Evolutionary conservation across 2,797 vertebrate genomes (phyloP), one percentile per base, ranked within the genome.

Genomic region (Lepilemur ruficaudatus): DNA sequence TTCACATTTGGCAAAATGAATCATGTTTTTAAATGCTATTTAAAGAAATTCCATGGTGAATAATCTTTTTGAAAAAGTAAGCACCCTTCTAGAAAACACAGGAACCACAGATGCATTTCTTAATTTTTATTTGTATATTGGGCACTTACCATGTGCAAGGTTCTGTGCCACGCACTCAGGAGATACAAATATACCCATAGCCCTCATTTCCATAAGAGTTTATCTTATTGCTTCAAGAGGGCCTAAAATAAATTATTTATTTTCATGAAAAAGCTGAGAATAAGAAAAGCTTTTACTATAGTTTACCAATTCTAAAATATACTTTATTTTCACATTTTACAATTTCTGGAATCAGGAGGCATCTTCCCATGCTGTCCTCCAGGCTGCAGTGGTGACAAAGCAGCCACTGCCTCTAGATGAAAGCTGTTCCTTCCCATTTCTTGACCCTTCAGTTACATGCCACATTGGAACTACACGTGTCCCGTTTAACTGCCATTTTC

Each of bases 11-110:
- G 65, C 41, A 94, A 94, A 79, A 35, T 69, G 67, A 94, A 82
- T 85, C 35, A 84, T 67, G 92, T 78, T 96, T 93, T 61, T 30
- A 92, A 95, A 86, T 80, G 15, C 43, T 89, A 86, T 48, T 92
- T 80, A 83, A 82, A 75, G 50, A 94, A 94, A 91, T 69, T 88
- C 28, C 67, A 76, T 50, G 32, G 52, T 78, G 23, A 81, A 57
- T 85, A 85, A 96, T 80, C 25, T 94, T 93, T 84, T 35, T 48
- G 20, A 88, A 94, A 91, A 63, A 48, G 72, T 18, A 93, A 84
- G 48, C 30, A 91, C 63, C 35, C 28, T 65, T 92, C 57, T 65
- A 86, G 15, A 85, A 90, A 23, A 85, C 7, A 35, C 0, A 86
- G 13, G 73, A 95, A 57, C 20, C 32, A 78, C 30, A 50, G 7